Evolutionary conservation across 2,888 invertebrate genomes (phyloP).

Genomic region (Gerosis bhagava): DNA sequence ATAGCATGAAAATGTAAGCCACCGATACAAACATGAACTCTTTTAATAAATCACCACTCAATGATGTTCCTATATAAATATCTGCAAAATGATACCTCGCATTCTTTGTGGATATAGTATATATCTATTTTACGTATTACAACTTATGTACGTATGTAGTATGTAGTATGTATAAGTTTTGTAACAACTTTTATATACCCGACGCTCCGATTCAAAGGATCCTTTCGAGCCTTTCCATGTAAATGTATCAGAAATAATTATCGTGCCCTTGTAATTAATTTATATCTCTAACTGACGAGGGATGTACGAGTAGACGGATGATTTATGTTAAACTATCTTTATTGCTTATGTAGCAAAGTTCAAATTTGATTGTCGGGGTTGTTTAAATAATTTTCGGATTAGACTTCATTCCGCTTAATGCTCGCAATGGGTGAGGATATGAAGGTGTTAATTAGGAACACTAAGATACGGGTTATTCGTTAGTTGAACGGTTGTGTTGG

Average conservation of each 20-base stretch:
- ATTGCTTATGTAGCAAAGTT: conserved; percentile 9
- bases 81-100: too few relatives aligned
- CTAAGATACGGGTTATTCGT: conserved; percentile 35
- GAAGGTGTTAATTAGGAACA: conserved; percentile 47
- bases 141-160: too few relatives aligned
- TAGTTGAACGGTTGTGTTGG: conserved; percentile 8
- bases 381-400: conserved; percentile 16
- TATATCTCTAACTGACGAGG: conserved; percentile 32
- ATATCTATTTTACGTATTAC: too few relatives aligned
- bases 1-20: too few relatives aligned
- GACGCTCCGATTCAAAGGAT: background rate
- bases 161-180: too few relatives aligned
- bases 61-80: too few relatives aligned
- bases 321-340: conserved; percentile 17
- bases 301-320: too few relatives aligned
- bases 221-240: conserved; percentile 8
- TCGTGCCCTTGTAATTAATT: conserved; percentile 36
- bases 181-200: background rate
- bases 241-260: conserved; percentile 28
- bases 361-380: background rate
- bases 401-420: conserved; percentile 36
- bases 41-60: too few relatives aligned
- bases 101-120: too few relatives aligned
- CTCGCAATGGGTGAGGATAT: conserved; percentile 25
- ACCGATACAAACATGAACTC: too few relatives aligned